Base-by-base conservation (phyloP, 1,140 invertebrate species). In the Pseudomyrmex concolor region DNA sequence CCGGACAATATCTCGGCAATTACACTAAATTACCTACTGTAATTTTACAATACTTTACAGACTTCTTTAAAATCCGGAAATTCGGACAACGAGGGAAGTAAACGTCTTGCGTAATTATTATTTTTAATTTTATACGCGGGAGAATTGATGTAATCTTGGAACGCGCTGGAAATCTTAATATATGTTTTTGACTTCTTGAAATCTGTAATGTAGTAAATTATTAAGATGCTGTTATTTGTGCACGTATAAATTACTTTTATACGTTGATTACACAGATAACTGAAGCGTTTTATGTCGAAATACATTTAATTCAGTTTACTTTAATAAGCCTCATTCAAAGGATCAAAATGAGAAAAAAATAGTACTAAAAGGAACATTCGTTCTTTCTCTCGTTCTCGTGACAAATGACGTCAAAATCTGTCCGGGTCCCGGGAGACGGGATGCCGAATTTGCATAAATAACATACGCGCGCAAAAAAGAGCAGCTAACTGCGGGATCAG, bases 341-440 rank as follows among this genome's bases (percentile, higher is more conserved):
- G 15, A 70, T 25, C 12, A 17, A 59, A 60, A 60, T 71, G n/a
- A 80, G 43, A 77, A 12, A 80, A 80, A 80, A 59, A 70, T 1
- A 3, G 13, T 15, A 10, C 4, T 80, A 12, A 22, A 15, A 70
- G 59, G 70, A 12, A 51, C 62, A 45, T 77, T 87, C 22, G 72
- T 87, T 86, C n/a, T 76, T 77, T 60, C 5, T 19, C 15, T 13
- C 19, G 0, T 66, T 67, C 13, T 55, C 25, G 9, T 64, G 82
- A 87, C 64, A 64, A 86, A 76, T 76, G 55, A 70, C 17, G 50
- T 63, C 34, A 62, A 66, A 71, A 45, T 77, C 66, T 34, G 66
- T 59, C 45, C 9, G 5, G 2, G 3, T 19, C 7, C 12, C 22
- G 10, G 34, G 5, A 71, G 50, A 3, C 22, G 25, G 19, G 25